Evolutionary conservation across 2,888 invertebrate genomes (phyloP).

Genomic region (Tineola bisselliella): DNA sequence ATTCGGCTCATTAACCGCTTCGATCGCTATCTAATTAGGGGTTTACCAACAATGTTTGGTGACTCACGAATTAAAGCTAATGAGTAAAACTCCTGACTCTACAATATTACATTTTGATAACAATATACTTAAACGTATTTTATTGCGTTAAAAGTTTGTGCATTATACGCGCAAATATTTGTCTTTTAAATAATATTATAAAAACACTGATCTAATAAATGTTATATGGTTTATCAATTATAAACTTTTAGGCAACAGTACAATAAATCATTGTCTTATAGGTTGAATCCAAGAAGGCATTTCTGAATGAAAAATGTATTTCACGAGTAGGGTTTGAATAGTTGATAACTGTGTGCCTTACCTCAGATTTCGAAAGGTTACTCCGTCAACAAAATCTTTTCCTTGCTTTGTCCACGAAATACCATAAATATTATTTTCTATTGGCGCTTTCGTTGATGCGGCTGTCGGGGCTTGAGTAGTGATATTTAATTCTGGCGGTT

Average conservation of each 20-base stretch:
- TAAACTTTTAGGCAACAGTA: too few species aligned
- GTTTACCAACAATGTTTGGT: slow-evolving; percentile 3
- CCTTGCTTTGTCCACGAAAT: slow-evolving; percentile 61
- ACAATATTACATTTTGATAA: not conserved
- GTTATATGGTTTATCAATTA: too few species aligned
- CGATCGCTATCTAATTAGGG: slow-evolving; percentile 3
- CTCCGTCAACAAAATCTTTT: slow-evolving; percentile 45
- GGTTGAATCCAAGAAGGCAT: not conserved
- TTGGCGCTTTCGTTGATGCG: slow-evolving; percentile 33
- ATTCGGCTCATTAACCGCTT: not conserved
- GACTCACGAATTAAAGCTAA: not conserved
- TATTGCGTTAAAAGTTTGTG: too few species aligned
- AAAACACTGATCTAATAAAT: too few species aligned
- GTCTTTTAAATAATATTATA: too few species aligned
- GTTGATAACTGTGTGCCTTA: slow-evolving; percentile 21
- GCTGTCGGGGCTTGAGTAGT: slow-evolving; percentile 35
- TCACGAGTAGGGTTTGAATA: slow-evolving; percentile 2
- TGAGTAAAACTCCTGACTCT: not conserved
- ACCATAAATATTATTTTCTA: slow-evolving; percentile 56
- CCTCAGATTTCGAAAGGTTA: slow-evolving; percentile 59
- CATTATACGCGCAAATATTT: too few species aligned
- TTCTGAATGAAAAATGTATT: not conserved
- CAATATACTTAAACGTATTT: too few species aligned
- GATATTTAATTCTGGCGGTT: slow-evolving; percentile 30
- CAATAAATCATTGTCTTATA: not conserved